Evolutionary conservation across 1,140 invertebrate species (phyloP), one percentile per base, ranked within the genome.

Genomic region (Hycleus phaleratus): DNA sequence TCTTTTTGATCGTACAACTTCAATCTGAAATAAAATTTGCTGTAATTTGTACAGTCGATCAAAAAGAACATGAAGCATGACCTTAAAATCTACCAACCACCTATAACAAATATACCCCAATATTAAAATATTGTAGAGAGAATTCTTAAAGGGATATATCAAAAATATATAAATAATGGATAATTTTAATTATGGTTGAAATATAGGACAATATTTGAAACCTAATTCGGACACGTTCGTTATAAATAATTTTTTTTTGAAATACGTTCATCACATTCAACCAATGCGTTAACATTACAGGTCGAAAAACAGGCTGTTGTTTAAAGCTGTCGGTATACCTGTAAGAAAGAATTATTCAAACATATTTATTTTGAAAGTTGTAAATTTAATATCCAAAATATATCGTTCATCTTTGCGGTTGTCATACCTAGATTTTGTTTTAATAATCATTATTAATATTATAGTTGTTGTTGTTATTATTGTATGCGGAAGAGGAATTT

Each of bases 231-330:
- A 32, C 32, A 32, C 32, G 32, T 32, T 32, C 32, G 32, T 32
- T 32, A 32, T 7, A 39, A 42, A 42, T 7, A 42, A 42, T 42
- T 59, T n/a, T 43, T 62, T 56, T 51, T 48, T 65, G 60, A 26
- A 65, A 56, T 50, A 58, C 49, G 60, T 56, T 66, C 64, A 66
- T 60, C 61, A 52, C 65, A 66, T 47, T 40, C 57, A 59, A 46
- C 38, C 67, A n/a, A 50, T 68, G 64, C 68, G 62, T 60, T 56
- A 71, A 71, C 69, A 70, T 68, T 70, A 58, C 60, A 60, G 69
- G 63, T 72, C 65, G 57, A 50, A 18, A 18, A 53, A 58, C 61
- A 70, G 63, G 69, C 62, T 61, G 40, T n/a, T 63, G 38, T 60
- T 54, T 59, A 32, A 61, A 57, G 49, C 42, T 48, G 57, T 54